Evolutionary conservation across 2,113 vertebrate genomes (phyloP).

Genomic region (Cyprinodon variegatus): DNA sequence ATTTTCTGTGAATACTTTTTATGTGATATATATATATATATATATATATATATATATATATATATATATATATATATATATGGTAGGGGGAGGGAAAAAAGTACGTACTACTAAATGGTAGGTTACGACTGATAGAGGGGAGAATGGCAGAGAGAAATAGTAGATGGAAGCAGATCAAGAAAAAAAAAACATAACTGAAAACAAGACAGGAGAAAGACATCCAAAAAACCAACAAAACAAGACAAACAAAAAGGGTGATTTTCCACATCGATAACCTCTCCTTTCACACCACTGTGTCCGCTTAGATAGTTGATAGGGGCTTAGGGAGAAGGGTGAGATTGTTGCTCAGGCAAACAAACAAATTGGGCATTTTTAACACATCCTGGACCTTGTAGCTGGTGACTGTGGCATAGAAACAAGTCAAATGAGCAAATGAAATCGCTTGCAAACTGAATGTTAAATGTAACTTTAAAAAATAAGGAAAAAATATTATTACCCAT

Average conservation of each 20-base stretch:
- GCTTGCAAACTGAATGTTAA: slow-evolving; percentile 25
- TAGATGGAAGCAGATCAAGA: slow-evolving; percentile 26
- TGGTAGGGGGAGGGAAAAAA: background rate
- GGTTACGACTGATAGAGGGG: slow-evolving; percentile 4
- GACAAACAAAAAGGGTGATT: slow-evolving; percentile 61
- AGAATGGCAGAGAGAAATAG: slow-evolving; percentile 20
- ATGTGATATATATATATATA: too few species aligned
- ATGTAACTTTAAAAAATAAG: background rate
- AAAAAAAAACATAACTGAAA: slow-evolving; percentile 6
- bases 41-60: too few species aligned
- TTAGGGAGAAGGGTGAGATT: slow-evolving; percentile 5
- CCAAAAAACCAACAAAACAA: slow-evolving; percentile 32
- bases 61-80: too few species aligned
- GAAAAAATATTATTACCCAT: background rate
- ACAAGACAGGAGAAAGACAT: slow-evolving; percentile 31
- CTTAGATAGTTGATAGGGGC: slow-evolving; percentile 45
- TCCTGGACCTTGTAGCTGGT: slow-evolving; percentile 34
- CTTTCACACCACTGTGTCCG: slow-evolving; percentile 56
- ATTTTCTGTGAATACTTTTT: too few species aligned
- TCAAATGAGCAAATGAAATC: slow-evolving; percentile 1
- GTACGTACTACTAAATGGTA: too few species aligned
- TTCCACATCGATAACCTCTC: slow-evolving; percentile 62
- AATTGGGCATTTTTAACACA: slow-evolving; percentile 57
- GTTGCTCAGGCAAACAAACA: slow-evolving; percentile 67
- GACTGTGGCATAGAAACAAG: slow-evolving; percentile 16